phyloP scores from a whole-genome alignment of 1,140 invertebrate species.

The Mylabris phalerata region DNA sequence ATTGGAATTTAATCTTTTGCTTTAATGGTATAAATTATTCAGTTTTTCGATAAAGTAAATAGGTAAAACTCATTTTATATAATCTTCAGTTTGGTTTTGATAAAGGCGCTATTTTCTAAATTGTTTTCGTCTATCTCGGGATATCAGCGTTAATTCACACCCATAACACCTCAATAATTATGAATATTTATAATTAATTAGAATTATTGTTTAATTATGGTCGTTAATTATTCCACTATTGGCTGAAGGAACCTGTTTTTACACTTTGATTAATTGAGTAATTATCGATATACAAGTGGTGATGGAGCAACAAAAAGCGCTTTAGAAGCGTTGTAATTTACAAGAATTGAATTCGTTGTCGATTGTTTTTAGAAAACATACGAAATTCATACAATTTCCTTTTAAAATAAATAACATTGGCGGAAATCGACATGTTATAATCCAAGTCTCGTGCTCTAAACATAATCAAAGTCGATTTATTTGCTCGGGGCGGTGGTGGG shows the following conservation, averaged over 20 bases:
- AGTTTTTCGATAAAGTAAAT: constrained; percentile 27
- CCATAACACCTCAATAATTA: constrained; percentile 1
- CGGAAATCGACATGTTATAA: too few relatives aligned
- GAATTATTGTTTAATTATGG: not conserved
- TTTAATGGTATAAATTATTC: constrained; percentile 34
- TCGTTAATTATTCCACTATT: constrained; percentile 3
- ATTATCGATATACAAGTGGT: not conserved
- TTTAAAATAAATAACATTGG: not conserved
- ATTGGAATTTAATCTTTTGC: constrained; percentile 28
- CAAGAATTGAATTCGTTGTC: not conserved
- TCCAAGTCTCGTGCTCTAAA: too few relatives aligned
- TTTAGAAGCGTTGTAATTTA: not conserved
- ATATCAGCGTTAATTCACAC: not conserved
- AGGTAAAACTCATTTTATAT: constrained; percentile 32
- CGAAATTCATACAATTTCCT: not conserved
- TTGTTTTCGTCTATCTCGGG: not conserved
- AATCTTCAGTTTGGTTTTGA: constrained; percentile 23
- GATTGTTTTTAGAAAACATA: not conserved
- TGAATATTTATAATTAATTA: constrained; percentile 16
- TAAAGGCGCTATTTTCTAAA: constrained; percentile 11
- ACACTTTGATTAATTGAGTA: constrained; percentile 1
- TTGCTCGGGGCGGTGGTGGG: too few relatives aligned
- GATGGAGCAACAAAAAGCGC: too few relatives aligned
- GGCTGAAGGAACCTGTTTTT: not conserved
- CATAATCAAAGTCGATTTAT: too few relatives aligned